Conservation (phyloP, 2,113 vertebrate genomes). For the Petrocephalus microphthalmus region DNA sequence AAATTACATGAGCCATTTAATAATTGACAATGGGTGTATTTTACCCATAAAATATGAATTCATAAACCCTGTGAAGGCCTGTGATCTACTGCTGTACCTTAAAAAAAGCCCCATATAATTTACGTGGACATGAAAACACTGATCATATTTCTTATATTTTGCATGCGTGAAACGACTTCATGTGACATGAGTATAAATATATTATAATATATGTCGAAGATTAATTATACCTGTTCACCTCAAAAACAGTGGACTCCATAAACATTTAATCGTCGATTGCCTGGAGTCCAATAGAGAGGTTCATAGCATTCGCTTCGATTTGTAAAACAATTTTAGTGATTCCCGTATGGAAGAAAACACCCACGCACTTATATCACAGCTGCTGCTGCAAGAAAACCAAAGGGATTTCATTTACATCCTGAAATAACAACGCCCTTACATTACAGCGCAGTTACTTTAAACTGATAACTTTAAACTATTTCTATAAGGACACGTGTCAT, state of each 20-base stretch:
- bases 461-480: background rate
- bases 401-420: background rate
- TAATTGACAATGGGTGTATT: background rate
- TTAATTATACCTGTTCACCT: background rate
- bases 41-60: background rate
- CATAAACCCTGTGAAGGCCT: background rate
- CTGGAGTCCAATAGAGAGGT: background rate
- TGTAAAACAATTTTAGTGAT: conserved; percentile 3
- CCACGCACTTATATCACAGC: conserved; percentile 11
- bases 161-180: background rate
- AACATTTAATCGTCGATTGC: background rate
- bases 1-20: no score
- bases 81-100: background rate
- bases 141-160: background rate
- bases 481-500: background rate
- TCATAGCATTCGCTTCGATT: background rate
- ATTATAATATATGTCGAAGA: background rate
- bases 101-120: background rate
- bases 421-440: background rate
- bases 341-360: background rate
- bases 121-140: background rate
- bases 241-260: background rate
- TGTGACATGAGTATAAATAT: background rate
- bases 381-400: background rate
- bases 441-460: background rate